Base-by-base conservation (phyloP, 1,140 invertebrate genomes). In the Dysdera silvatica region DNA sequence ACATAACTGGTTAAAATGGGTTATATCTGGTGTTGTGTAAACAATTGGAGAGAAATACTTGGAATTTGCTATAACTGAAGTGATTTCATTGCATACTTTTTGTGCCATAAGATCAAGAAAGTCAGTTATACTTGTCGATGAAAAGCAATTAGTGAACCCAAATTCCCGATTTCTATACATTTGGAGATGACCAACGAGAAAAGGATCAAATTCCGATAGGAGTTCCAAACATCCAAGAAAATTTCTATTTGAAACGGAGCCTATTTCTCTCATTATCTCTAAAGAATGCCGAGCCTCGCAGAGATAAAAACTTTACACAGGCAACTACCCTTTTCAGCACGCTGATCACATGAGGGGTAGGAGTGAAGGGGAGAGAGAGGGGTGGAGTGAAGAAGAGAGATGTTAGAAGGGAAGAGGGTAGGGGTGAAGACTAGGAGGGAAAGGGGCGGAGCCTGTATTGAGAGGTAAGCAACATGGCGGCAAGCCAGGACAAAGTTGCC, bases 171-270 rank as follows among this genome's bases (percentile, higher is more conserved):
- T 61, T 14, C 59, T 29, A n/a, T n/a, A n/a, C n/a, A n/a, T n/a
- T n/a, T n/a, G n/a, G n/a, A n/a, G n/a, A n/a, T n/a, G n/a, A n/a
- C n/a, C n/a, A n/a, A n/a, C n/a, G n/a, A n/a, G n/a, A n/a, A n/a
- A n/a, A n/a, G n/a, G n/a, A n/a, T n/a, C n/a, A n/a, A n/a, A n/a
- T n/a, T n/a, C n/a, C n/a, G n/a, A n/a, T n/a, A n/a, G n/a, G n/a
- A 54, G 56, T n/a, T 68, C 69, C 53, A 70, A 52, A 53, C 54
- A 45, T 23, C 65, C 41, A 26, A 68, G 45, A 62, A 62, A 69
- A 60, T 67, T 65, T n/a, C 53, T 45, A 66, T 68, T 63, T 37
- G 65, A 32, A 64, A 65, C 60, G 61, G 61, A 70, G 58, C 56
- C 62, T 64, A 67, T 65, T n/a, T 31, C 45, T 71, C 64, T 69